phyloP scores from a whole-genome alignment of 2,113 vertebrate genomes.

The Ammodytes marinus region DNA sequence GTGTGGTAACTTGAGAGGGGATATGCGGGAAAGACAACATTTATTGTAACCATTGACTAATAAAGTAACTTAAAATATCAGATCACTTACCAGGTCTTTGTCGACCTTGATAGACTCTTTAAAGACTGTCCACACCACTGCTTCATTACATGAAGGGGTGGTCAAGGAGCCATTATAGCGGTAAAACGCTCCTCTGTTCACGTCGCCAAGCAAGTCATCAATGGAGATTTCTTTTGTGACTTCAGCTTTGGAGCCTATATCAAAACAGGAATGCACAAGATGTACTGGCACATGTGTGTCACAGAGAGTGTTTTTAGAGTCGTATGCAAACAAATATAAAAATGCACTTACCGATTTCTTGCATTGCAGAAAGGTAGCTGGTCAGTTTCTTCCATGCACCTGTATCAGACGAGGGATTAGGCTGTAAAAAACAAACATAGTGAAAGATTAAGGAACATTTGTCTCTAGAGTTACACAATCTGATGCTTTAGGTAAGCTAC shows the following conservation, averaged over 20 bases:
- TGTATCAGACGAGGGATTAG: neutral
- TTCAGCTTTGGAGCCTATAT: constrained; percentile 23
- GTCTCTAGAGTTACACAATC: neutral
- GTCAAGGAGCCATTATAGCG: constrained; percentile 84
- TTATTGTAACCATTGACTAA: too few species aligned
- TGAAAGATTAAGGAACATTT: neutral
- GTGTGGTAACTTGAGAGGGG: neutral
- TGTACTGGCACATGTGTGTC: neutral
- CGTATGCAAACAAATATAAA: neutral
- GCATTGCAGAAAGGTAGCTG: constrained; percentile 37
- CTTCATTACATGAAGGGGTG: constrained; percentile 80
- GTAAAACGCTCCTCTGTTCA: constrained; percentile 67
- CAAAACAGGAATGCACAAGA: neutral
- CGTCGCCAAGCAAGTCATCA: constrained; percentile 65
- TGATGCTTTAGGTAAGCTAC: neutral
- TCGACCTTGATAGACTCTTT: constrained; percentile 73
- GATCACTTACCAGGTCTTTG: constrained; percentile 69
- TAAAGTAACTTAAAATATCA: too few species aligned
- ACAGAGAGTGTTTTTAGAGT: neutral
- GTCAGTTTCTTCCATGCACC: constrained; percentile 65
- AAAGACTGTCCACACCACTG: constrained; percentile 83
- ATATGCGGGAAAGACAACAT: too few species aligned
- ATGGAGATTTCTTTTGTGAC: constrained; percentile 68
- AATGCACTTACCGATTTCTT: constrained; percentile 43
- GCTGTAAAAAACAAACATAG: neutral